Conservation (phyloP, 2,113 vertebrate genomes). For the Larimichthys polyactis region DNA sequence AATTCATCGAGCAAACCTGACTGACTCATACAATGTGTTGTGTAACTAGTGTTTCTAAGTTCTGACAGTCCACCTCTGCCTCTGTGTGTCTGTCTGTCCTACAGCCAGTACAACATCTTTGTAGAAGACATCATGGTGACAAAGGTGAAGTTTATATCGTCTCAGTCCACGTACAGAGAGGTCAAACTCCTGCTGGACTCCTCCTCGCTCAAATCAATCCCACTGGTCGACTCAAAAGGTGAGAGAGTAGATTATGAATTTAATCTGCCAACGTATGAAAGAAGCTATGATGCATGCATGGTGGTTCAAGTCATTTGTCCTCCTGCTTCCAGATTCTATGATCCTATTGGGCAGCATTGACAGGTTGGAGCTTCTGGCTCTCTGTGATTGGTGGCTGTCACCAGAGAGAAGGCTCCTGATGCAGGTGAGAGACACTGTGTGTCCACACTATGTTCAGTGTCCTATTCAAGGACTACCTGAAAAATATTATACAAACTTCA, state of each 20-base stretch:
- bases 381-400: slow-evolving; percentile 90
- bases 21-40: no score
- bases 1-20: no score
- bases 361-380: slow-evolving; percentile 88
- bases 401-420: slow-evolving; percentile 88
- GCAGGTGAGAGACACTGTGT: slow-evolving; percentile 44
- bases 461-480: background rate
- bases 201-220: slow-evolving; percentile 88
- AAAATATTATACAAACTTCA: no score
- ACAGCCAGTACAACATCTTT: slow-evolving; percentile 94
- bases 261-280: no score
- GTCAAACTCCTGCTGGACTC: slow-evolving; percentile 86
- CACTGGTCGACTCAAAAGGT: slow-evolving; percentile 93
- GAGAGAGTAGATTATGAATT: background rate
- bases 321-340: slow-evolving; percentile 87
- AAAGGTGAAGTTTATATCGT: slow-evolving; percentile 91
- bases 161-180: slow-evolving; percentile 89
- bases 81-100: slow-evolving; percentile 12
- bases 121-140: slow-evolving; percentile 97
- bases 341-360: slow-evolving; percentile 93
- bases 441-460: background rate
- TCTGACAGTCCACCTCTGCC: background rate
- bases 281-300: no score
- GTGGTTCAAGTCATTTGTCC: background rate
- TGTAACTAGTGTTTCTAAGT: background rate